Evolutionary conservation across 2,888 invertebrate species (phyloP).

Genomic region (Tetragnatha montana): DNA sequence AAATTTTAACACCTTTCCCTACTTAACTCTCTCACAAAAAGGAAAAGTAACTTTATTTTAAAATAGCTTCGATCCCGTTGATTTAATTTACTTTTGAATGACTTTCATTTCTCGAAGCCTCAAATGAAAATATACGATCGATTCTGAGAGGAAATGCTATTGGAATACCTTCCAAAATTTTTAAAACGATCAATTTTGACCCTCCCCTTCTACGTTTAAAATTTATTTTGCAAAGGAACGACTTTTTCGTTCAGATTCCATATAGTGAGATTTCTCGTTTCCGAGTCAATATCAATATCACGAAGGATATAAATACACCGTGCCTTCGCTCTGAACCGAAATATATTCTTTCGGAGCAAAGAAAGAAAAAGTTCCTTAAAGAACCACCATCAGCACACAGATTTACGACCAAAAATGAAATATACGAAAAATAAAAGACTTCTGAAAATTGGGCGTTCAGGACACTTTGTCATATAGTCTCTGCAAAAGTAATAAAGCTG

Average conservation of each 20-base stretch:
- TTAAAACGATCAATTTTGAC: too few relatives aligned
- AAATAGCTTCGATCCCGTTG: too few relatives aligned
- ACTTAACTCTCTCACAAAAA: too few relatives aligned
- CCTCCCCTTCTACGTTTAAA: too few relatives aligned
- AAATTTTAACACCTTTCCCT: too few relatives aligned
- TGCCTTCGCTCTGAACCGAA: too few relatives aligned
- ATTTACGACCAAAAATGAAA: not conserved
- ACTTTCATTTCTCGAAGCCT: too few relatives aligned
- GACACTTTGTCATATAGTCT: conserved; percentile 31
- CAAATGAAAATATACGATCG: too few relatives aligned
- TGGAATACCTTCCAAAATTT: too few relatives aligned
- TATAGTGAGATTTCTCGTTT: not conserved
- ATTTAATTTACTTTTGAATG: too few relatives aligned
- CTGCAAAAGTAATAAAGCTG: conserved; percentile 23
- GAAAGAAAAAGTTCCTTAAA: not conserved
- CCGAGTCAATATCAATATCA: not conserved
- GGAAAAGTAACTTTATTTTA: too few relatives aligned
- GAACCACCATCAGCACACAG: not conserved
- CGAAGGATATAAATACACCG: not conserved
- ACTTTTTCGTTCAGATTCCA: not conserved
- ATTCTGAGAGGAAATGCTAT: too few relatives aligned
- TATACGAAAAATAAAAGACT: not conserved
- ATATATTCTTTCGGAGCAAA: not conserved
- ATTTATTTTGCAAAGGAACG: not conserved
- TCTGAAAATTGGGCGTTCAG: not conserved